These are phyloP conservation scores for Chiloscyllium plagiosum DNA, from an alignment of 2,113 vertebrate genomes.

Conservation along the genomic window DNA sequence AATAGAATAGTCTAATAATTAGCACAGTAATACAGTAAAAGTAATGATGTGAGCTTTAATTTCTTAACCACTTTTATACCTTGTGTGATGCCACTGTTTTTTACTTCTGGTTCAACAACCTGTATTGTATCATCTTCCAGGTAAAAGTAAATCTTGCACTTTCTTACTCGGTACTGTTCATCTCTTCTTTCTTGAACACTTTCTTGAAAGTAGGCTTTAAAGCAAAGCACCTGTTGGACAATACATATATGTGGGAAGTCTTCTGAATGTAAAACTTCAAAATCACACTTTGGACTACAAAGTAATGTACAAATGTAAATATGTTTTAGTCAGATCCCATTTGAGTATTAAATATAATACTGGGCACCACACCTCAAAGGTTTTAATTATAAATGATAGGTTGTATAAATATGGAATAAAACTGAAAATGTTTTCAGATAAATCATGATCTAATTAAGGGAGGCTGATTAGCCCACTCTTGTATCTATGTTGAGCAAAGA, in stretches of 20 bases:
- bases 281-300: background rate
- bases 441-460: too few species aligned
- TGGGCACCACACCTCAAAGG: background rate
- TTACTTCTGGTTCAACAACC: conserved; percentile 70
- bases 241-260: background rate
- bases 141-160: conserved; percentile 83
- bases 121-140: conserved; percentile 86
- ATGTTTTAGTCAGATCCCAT: too few species aligned
- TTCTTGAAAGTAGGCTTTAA: conserved; percentile 80
- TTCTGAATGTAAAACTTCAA: background rate
- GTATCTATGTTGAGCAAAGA: too few species aligned
- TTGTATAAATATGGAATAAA: too few species aligned
- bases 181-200: conserved; percentile 59
- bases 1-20: background rate
- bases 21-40: background rate
- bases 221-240: conserved; percentile 67
- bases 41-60: background rate
- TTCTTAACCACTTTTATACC: conserved; percentile 54
- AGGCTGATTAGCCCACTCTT: too few species aligned
- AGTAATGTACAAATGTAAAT: background rate
- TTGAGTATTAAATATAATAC: background rate
- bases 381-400: too few species aligned
- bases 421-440: too few species aligned
- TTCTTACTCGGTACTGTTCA: conserved; percentile 70
- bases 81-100: conserved; percentile 80